Base-by-base conservation (phyloP, 2,888 invertebrate species). In the Timema cristinae region DNA sequence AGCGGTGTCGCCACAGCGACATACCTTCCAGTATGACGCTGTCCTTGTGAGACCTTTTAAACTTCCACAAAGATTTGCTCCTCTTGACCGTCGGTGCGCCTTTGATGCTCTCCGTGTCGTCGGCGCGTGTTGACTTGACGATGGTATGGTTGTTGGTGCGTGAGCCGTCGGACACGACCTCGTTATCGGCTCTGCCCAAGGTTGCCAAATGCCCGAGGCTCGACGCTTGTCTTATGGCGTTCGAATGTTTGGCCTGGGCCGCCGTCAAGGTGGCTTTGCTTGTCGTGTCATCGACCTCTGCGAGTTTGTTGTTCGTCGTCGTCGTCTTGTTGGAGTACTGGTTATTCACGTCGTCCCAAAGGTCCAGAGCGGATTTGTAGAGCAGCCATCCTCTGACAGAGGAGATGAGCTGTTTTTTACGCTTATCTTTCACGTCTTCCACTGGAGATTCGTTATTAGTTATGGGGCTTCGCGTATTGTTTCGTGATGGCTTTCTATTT, bases 31-130 rank as follows among this genome's bases (percentile, higher is more conserved):
- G 84, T 69, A 93, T 92, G 71, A 90, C 88, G 16, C 87, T 86
- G 4, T 88, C 88, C 13, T 63, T 49, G 69, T 84, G 84, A 71
- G 90, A 88, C 47, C 93, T 90, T 49, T 67, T 71, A 78, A 94
- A 93, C 78, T 91, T 90, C 94, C 94, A 94, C 79, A 94, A 91
- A 0, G 93, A 93, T 80, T 93, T 94, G 0, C 93, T 93, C 67
- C 94, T 84, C 79, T 94, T 94, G 0, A 94, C 88, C 77, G 83
- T 79, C 69, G 83, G 83, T 4, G 83, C 83, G 67, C 67, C 50
- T 5, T 49, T 16, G n/a, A 59, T 13, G 8, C 56, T 49, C 9
- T 48, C 59, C 4, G 47, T 7, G 48, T 69, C 69, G 50, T 69
- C 69, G 70, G 69, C 75, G 77, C n/a, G 61, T n/a, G 75, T 70